phyloP scores from a whole-genome alignment of 2,888 invertebrate genomes.

The Noctuana brunneofusca region DNA sequence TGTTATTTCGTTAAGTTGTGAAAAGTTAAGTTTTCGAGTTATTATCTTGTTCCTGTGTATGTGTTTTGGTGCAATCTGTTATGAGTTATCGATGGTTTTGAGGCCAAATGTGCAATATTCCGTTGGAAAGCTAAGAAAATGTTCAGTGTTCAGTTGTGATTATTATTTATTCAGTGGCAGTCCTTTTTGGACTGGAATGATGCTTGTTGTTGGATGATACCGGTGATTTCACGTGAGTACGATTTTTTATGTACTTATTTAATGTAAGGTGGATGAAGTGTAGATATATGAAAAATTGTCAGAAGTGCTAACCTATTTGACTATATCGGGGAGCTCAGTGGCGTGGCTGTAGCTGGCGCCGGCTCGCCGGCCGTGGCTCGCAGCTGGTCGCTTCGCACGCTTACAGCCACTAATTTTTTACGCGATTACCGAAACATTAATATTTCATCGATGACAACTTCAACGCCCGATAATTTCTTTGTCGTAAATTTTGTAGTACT shows the following conservation, averaged over 20 bases:
- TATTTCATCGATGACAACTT: background rate
- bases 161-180: constrained; percentile 79
- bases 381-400: constrained; percentile 55
- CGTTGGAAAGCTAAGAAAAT: constrained; percentile 73
- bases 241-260: constrained; percentile 41
- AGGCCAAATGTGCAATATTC: constrained; percentile 73
- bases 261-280: constrained; percentile 17
- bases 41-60: constrained; percentile 64
- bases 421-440: constrained; percentile 22
- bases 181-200: constrained; percentile 73
- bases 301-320: constrained; percentile 70
- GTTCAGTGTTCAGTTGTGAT: constrained; percentile 80
- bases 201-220: constrained; percentile 79
- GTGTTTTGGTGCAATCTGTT: constrained; percentile 76
- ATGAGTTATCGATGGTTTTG: constrained; percentile 71
- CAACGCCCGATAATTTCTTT: constrained; percentile 10
- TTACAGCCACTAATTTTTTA: constrained; percentile 35
- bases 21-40: constrained; percentile 62
- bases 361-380: constrained; percentile 45
- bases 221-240: constrained; percentile 70
- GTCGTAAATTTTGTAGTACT: constrained; percentile 25
- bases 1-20: constrained; percentile 72
- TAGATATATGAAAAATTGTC: constrained; percentile 52
- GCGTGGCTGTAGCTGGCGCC: constrained; percentile 50
- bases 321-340: constrained; percentile 57